Percentiles rank a stretch among this genome's conserved stretches.
phyloP scores from a whole-genome alignment of 2,888 invertebrate species.

The Drosophila rellima region DNA sequence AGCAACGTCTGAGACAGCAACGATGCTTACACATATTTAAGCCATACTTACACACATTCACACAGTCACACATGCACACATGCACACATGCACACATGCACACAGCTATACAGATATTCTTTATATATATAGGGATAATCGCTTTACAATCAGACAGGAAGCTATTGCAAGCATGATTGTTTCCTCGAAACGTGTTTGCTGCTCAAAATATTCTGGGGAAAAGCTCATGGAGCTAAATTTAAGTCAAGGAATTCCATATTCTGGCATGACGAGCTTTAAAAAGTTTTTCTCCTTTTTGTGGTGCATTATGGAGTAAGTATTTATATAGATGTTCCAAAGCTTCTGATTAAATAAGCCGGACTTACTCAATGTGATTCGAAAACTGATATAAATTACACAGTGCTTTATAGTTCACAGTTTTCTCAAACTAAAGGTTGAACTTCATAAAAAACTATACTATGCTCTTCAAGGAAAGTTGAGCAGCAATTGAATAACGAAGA shows the following conservation, averaged over 20 bases:
- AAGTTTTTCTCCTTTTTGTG: no score
- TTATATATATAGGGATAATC: constrained; percentile 59
- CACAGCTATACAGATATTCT: constrained; percentile 6
- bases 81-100: background rate
- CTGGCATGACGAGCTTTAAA: background rate
- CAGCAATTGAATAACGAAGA: no score
- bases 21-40: constrained; percentile 54
- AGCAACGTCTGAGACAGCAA: constrained; percentile 25
- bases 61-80: background rate
- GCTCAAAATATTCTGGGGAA: constrained; percentile 33
- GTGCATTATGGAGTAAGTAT: background rate
- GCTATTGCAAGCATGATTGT: constrained; percentile 78
- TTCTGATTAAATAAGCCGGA: background rate
- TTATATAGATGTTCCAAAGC: background rate
- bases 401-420: no score
- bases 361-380: background rate
- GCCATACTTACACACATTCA: constrained; percentile 40
- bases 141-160: constrained; percentile 78
- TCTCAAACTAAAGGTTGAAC: no score
- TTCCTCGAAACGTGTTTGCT: constrained; percentile 75
- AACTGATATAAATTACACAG: no score
- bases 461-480: no score
- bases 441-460: no score
- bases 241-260: constrained; percentile 18
- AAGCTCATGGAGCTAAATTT: constrained; percentile 29